phyloP scores from a whole-genome alignment of 2,797 vertebrate species.

The Amphiprion clarkii region DNA sequence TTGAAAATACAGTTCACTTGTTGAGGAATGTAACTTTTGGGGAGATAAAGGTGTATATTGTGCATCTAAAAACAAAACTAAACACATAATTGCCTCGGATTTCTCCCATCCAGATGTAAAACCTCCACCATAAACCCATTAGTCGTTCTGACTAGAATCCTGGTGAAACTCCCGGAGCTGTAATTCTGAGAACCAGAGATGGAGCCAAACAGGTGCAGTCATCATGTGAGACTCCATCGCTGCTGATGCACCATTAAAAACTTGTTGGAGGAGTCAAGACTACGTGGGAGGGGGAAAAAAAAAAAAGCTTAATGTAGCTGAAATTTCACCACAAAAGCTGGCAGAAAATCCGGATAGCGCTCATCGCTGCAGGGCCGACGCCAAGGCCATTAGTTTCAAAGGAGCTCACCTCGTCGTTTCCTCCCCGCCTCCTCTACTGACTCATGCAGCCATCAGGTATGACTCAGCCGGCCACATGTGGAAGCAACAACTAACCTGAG shows the following conservation, averaged over 20 bases:
- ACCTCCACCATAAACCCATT: not conserved
- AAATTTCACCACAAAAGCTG: not conserved
- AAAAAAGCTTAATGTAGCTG: not conserved
- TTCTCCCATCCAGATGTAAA: not conserved
- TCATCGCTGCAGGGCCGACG: not conserved
- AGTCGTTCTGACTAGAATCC: not conserved
- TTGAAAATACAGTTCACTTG: too few relatives aligned
- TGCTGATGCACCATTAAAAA: not conserved
- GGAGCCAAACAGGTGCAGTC: not conserved
- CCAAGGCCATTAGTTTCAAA: not conserved
- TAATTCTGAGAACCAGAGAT: not conserved
- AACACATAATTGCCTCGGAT: too few relatives aligned
- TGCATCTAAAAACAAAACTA: too few relatives aligned
- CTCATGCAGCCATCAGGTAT: slow-evolving; percentile 42
- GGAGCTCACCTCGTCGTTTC: not conserved
- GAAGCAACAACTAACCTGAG: slow-evolving; percentile 2
- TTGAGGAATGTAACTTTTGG: too few relatives aligned
- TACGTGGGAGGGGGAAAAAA: not conserved
- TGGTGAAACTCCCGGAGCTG: not conserved
- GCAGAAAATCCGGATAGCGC: not conserved
- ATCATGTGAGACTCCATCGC: not conserved
- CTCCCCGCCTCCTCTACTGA: slow-evolving; percentile 7
- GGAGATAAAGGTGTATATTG: too few relatives aligned
- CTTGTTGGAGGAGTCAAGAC: too few relatives aligned
- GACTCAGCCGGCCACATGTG: slow-evolving; percentile 39